A percentile compares a stretch with the other conserved stretches of the same genome.
Evolutionary conservation across 1,140 invertebrate genomes (phyloP).

Genomic region (Aphis craccivora): DNA sequence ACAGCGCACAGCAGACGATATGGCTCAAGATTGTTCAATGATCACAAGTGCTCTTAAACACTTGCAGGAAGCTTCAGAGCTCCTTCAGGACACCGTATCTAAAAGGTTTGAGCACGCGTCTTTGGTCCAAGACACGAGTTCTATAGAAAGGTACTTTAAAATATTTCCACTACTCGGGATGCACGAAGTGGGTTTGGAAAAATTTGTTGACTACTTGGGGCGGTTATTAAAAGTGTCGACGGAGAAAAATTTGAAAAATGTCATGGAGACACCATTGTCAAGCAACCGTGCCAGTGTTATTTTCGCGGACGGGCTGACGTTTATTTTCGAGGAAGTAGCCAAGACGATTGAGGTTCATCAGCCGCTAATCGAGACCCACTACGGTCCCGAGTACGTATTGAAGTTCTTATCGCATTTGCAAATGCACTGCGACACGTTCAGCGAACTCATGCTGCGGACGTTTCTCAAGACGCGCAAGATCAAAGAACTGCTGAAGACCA

Average conservation of each 20-base stretch:
- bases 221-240: conserved; percentile 70
- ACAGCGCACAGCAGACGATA: conserved; percentile 78
- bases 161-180: conserved; percentile 95
- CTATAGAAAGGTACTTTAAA: conserved; percentile 96
- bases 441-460: conserved; percentile 75
- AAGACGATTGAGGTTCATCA: conserved; percentile 89
- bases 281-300: conserved; percentile 78
- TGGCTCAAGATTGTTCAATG: conserved; percentile 73
- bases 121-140: conserved; percentile 84
- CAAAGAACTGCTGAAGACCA: conserved; percentile 45
- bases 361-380: conserved; percentile 92
- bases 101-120: conserved; percentile 92
- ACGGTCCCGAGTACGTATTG: conserved; percentile 81
- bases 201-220: conserved; percentile 91
- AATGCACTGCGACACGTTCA: conserved; percentile 84
- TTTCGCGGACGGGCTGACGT: conserved; percentile 83
- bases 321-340: conserved; percentile 89
- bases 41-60: conserved; percentile 81
- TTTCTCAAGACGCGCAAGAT: conserved; percentile 67
- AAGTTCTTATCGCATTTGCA: conserved; percentile 78
- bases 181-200: conserved; percentile 87
- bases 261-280: conserved; percentile 58
- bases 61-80: conserved; percentile 84
- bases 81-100: conserved; percentile 77
- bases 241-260: conserved; percentile 51